Base-by-base conservation (phyloP, 2,113 vertebrate species). In the Microtus oregoni region DNA sequence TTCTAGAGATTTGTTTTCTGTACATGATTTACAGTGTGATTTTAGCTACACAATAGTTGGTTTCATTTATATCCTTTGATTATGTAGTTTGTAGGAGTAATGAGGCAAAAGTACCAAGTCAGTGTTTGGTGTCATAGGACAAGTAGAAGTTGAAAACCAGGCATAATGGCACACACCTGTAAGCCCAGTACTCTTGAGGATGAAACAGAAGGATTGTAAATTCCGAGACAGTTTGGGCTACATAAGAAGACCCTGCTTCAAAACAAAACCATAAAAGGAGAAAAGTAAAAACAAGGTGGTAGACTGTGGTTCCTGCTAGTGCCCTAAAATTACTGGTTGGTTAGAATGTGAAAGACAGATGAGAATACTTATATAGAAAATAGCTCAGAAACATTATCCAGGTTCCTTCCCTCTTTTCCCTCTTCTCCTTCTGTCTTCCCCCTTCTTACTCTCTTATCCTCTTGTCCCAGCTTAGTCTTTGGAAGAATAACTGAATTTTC, bases 41-140 rank as follows among this genome's bases (percentile, higher is more conserved):
- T 96, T 95, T 72, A 92, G 58, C n/a, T 94, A 76, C 14, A 17
- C 87, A 65, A 95, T 97, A 81, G 32, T 97, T 50, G 61, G 8
- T 94, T 92, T 96, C 86, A 63, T 70, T 92, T 95, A 87, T 93
- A 75, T 7, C 47, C 90, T 94, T 91, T 94, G 82, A 70, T 92
- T 94, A 83, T 83, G 38, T 28, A 79, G 63, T 95, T 78, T 95
- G 41, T 92, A 38, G 89, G 79, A 94, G 13, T 89, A 85, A 93
- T 86, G 63, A 92, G 41, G 67, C 92, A 20, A 86, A 97, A 88
- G 92, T 78, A 83, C 44, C 83, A 38, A 95, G 83, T 52, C 14
- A 55, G 19, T 92, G 3, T 97, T 96, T 97, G 87, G 68, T 77
- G 47, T 76, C 24, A 65, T 65, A 81, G 63, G 75, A 91, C 75